Percentiles rank a stretch among this genome's conserved stretches.
phyloP scores from a whole-genome alignment of 2,113 vertebrate genomes.

The Ceuthmochares aereus region DNA sequence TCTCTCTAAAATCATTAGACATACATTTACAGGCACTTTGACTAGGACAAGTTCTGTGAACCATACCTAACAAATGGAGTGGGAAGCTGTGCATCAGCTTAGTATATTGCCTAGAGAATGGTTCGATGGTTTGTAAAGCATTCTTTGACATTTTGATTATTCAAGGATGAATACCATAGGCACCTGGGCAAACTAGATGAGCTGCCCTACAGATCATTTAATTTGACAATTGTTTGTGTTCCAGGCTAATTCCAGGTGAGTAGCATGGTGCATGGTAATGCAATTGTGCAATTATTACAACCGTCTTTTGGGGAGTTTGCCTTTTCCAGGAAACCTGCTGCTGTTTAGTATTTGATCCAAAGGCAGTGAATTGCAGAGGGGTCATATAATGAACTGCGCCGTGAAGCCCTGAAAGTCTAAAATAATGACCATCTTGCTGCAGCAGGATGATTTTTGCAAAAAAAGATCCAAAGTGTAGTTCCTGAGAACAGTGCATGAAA shows the following conservation, averaged over 20 bases:
- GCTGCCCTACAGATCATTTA: not conserved
- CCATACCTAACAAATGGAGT: not conserved
- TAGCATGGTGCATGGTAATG: not conserved
- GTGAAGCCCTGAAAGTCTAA: not conserved
- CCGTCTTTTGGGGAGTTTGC: not conserved
- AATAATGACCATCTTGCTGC: not conserved
- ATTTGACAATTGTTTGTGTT: conserved; percentile 32
- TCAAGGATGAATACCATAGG: not conserved
- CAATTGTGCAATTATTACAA: not conserved
- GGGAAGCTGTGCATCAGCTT: not conserved
- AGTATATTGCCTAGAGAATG: not conserved
- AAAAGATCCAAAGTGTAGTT: not conserved
- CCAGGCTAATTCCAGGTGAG: not conserved
- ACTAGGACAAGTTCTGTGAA: not conserved
- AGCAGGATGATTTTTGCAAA: not conserved
- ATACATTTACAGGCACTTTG: not conserved
- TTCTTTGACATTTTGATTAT: conserved; percentile 8
- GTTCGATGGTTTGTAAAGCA: not conserved
- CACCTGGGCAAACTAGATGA: not conserved
- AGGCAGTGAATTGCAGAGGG: not conserved
- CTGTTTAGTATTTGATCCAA: not conserved
- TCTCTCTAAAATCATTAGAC: not conserved
- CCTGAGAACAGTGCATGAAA: not conserved
- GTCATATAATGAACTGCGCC: not conserved
- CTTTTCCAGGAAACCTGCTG: not conserved